Conservation (phyloP, 2,888 invertebrate genomes). For the Stenodema calcarata region DNA sequence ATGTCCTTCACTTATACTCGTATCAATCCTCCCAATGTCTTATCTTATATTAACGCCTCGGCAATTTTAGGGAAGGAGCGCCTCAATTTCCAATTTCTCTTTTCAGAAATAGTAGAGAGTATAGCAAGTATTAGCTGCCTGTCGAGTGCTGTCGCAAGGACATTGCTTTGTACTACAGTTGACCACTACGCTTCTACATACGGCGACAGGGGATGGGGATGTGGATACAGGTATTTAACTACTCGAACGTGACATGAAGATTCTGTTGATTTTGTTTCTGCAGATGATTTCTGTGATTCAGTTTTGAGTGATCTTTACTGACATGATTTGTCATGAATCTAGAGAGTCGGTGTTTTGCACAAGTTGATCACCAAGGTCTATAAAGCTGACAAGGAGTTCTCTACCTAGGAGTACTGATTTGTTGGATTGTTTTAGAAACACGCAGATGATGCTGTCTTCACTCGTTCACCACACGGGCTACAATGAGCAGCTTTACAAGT, state of each 20-base stretch:
- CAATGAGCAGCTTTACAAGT: constrained; percentile 65
- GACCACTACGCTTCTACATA: constrained; percentile 89
- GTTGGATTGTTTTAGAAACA: constrained; percentile 67
- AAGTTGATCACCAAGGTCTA: too few species aligned
- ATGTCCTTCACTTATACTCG: too few species aligned
- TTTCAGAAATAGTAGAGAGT: constrained; percentile 59
- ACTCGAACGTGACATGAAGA: too few species aligned
- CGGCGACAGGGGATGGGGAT: constrained; percentile 91
- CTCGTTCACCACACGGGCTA: constrained; percentile 75
- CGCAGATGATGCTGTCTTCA: constrained; percentile 90
- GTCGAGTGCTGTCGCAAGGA: constrained; percentile 71
- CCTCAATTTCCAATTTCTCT: not conserved
- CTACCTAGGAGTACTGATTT: not conserved
- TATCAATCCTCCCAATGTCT: too few species aligned
- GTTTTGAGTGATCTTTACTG: too few species aligned
- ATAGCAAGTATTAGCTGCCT: constrained; percentile 60
- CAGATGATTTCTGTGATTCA: too few species aligned
- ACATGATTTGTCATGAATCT: too few species aligned
- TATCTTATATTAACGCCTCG: too few species aligned
- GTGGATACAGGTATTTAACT: constrained; percentile 73
- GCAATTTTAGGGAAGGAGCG: too few species aligned
- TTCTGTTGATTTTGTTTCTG: too few species aligned
- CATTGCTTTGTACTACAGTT: constrained; percentile 78
- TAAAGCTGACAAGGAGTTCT: not conserved
- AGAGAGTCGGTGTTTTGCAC: too few species aligned